phyloP scores from a whole-genome alignment of 2,888 invertebrate species.

The Drosophila emarginata region DNA sequence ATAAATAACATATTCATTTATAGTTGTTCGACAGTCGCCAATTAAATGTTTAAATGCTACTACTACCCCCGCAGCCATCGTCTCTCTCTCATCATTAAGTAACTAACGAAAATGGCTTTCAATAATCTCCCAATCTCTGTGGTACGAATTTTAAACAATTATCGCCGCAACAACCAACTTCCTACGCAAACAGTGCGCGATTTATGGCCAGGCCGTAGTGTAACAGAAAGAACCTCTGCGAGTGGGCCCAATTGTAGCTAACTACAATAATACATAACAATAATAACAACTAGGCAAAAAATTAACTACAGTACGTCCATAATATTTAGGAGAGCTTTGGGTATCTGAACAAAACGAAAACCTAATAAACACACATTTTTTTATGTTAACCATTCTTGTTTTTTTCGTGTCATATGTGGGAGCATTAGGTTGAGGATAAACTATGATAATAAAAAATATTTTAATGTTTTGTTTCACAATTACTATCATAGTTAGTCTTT shows the following conservation, averaged over 20 bases:
- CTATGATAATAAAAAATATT: too few relatives aligned
- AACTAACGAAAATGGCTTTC: constrained; percentile 33
- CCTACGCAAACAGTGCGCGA: constrained; percentile 16
- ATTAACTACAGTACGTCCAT: constrained; percentile 4
- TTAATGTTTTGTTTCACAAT: too few relatives aligned
- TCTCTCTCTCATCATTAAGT: neutral
- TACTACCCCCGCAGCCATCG: constrained; percentile 7
- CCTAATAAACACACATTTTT: too few relatives aligned
- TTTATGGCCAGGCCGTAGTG: neutral
- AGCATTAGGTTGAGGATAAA: too few relatives aligned
- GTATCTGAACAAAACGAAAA: too few relatives aligned
- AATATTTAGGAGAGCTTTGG: neutral
- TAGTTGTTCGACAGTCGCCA: constrained; percentile 37
- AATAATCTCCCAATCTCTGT: constrained; percentile 43
- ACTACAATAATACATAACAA: constrained; percentile 12
- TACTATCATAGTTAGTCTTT: too few relatives aligned
- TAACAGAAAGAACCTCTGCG: constrained; percentile 28
- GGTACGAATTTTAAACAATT: constrained; percentile 29
- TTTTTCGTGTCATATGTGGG: too few relatives aligned
- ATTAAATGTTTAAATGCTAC: constrained; percentile 60
- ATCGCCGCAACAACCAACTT: constrained; percentile 32
- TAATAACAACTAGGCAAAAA: constrained; percentile 14
- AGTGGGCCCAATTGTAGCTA: constrained; percentile 11
- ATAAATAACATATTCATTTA: constrained; percentile 10
- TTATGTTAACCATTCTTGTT: too few relatives aligned